Percentiles rank a stretch among this genome's conserved stretches.
These are phyloP conservation scores for Acheta domesticus DNA, from an alignment of 2,888 invertebrate species.

Conservation along the genomic window DNA sequence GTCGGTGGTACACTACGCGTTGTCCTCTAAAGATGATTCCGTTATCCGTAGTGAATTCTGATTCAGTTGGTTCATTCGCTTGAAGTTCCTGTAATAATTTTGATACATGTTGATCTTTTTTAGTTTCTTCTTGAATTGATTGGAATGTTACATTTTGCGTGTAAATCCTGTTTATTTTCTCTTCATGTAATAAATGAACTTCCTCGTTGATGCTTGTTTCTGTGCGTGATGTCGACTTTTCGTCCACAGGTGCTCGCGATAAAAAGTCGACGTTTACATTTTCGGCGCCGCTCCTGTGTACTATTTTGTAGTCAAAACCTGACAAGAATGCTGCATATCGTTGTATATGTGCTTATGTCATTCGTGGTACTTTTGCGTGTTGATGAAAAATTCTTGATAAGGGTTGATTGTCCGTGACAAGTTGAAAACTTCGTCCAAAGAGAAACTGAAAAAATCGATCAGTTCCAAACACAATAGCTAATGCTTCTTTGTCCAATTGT, in stretches of 20 bases:
- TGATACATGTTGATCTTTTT: not conserved
- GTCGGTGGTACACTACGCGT: slow-evolving; percentile 34
- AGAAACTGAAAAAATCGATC: slow-evolving; percentile 12
- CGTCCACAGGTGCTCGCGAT: not conserved
- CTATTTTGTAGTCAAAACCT: not conserved
- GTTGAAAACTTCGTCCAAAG: not conserved
- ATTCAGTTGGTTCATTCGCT: not conserved
- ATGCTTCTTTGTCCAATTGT: slow-evolving; percentile 19
- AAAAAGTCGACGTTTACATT: not conserved
- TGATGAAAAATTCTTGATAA: not conserved
- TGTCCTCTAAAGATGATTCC: slow-evolving; percentile 1
- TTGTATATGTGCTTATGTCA: not conserved
- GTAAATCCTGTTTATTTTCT: not conserved
- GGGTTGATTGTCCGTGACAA: not conserved
- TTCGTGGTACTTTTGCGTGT: not conserved
- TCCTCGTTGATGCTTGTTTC: not conserved
- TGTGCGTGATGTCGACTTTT: not conserved
- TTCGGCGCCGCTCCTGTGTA: no score
- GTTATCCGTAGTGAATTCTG: not conserved
- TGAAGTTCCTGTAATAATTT: not conserved
- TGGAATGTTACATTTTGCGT: not conserved
- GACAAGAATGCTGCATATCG: not conserved
- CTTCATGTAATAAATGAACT: not conserved
- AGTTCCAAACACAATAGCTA: slow-evolving; percentile 3
- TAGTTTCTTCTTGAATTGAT: not conserved